Base-by-base conservation (phyloP, 64 coral and sea anemone genomes). In the Cladopsammia gracilis region DNA sequence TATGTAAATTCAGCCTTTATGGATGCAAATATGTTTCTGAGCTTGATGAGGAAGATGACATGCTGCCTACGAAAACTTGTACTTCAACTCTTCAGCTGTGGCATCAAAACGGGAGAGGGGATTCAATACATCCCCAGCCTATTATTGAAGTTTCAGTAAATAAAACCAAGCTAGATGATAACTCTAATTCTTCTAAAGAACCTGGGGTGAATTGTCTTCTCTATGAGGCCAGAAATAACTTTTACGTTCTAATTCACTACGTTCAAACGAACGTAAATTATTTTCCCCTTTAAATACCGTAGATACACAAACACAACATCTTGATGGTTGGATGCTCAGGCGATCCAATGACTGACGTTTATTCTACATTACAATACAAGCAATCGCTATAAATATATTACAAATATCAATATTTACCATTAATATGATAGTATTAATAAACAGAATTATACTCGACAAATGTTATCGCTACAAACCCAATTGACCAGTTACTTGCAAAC, bases 1-100 rank as follows among this genome's bases (percentile, higher is more conserved):
- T 92, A 54, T 85, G 78, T 68, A 82, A 71, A 44, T 92, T 85
- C 7, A 60, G 56, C 54, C 12, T 87, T 49, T 58, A 78, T 93
- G 47, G 25, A 12, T 76, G 81, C 53, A 77, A 85, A n/a, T 25
- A 62, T 90, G 71, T 89, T 12, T 60, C 11, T 76, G 87, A 89
- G 13, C 52, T 67, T 61, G n/a, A 77, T 10, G 52, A 90, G 10
- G 70, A 90, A 42, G 57, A 64, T 48, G 88, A 90, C 62, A 66
- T 79, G 60, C 72, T 79, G 24, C 75, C 88, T 34, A 77, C 54
- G 12, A 19, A 64, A 25, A 74, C 75, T 24, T 90, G 75, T 46
- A 90, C 88, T 14, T 90, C 66, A 59, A 73, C 8, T 58, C 54
- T 75, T 16, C 69, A 92, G 79, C 58, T 76, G 3, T 89, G 88